Evolutionary conservation across 2,797 vertebrate species (phyloP), one percentile per base, ranked within the genome.

Genomic region (Danio aesculapii): DNA sequence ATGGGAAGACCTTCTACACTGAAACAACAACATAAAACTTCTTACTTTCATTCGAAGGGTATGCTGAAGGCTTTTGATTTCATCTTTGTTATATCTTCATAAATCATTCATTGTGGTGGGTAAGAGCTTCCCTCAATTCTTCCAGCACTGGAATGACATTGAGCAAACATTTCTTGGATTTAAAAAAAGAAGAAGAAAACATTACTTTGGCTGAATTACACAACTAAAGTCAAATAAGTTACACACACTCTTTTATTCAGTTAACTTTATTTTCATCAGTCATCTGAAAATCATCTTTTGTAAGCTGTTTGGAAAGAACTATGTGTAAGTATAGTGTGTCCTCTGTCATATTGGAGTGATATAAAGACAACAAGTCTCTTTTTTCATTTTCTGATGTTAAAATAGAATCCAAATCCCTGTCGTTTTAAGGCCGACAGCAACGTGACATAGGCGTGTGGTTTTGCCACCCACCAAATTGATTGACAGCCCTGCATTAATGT

Each of bases 1-100:
- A 77, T 49, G 53, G 8, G 41, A 71, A 75, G 49, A 53, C 39
- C 52, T 83, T 83, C 66, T 41, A 61, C 19, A 13, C 46, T 79
- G 57, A 77, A 76, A 64, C 59, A 66, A 67, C 69, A 73, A 83
- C 52, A 64, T 58, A 55, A 44, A 58, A 19, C 10, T 16, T 66
- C 64, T 71, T n/a, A 8, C 67, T 53, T 71, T 62, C 16, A 70
- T 59, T 59, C 17, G 3, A 30, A 57, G 53, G 21, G 9, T 67
- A 47, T 46, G 58, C 39, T 46, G 19, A n/a, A n/a, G 13, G 6
- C 30, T 39, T 79, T 79, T 72, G 4, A 63, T 47, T 53, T 63
- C 16, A 16, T 77, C 39, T 19, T 41, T 3, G 14, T 19, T 30
- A 19, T n/a, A 46, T 39, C 14, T 77, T 47, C 13, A 30, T 17